Evolutionary conservation across 1,140 invertebrate species (phyloP).

Genomic region (Rhopalosiphum padi): DNA sequence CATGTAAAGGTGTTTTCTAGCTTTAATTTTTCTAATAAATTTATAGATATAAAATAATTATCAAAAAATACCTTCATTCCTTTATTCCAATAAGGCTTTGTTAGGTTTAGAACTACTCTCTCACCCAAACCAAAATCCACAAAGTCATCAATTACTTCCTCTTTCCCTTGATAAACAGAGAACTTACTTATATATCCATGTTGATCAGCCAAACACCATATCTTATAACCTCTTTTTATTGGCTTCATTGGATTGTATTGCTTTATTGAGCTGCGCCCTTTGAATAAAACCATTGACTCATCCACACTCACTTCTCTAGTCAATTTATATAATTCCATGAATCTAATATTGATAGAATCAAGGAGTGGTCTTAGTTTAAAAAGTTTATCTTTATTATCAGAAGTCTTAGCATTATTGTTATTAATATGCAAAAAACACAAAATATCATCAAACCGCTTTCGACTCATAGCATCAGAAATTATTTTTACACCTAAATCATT

Average conservation of each 20-base stretch:
- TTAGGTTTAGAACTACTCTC: too few species aligned
- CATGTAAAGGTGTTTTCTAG: too few species aligned
- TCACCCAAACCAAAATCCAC: too few species aligned
- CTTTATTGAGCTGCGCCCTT: neutral
- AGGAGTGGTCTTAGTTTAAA: neutral
- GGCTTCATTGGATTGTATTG: neutral
- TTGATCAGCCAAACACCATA: neutral
- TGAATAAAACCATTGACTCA: neutral
- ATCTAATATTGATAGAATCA: neutral
- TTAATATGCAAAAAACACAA: neutral
- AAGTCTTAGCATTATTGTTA: neutral
- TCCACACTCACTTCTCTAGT: neutral
- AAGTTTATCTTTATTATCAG: neutral
- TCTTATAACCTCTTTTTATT: neutral
- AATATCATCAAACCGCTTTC: neutral
- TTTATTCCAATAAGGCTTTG: too few species aligned
- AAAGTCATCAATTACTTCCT: neutral
- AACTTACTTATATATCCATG: neutral
- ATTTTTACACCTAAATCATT: neutral
- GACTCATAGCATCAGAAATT: neutral
- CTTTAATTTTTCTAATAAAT: too few species aligned
- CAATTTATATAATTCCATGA: neutral
- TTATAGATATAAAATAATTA: too few species aligned
- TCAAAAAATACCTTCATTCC: too few species aligned
- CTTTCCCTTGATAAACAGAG: neutral